Conservation (phyloP, 1,140 invertebrate genomes). For the Hydropsyche tenuis region DNA sequence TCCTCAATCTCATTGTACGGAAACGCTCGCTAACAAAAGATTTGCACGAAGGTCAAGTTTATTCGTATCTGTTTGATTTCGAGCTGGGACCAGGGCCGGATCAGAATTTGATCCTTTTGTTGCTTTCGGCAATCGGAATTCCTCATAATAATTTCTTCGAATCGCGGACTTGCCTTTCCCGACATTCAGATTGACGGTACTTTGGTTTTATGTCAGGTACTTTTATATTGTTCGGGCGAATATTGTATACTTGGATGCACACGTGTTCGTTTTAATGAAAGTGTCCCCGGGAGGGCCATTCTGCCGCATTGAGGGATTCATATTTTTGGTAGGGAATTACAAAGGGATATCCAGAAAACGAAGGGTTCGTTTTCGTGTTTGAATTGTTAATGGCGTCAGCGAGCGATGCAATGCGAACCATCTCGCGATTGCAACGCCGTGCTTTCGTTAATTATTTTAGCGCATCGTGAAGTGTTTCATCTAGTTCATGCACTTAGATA, state of each 20-base stretch:
- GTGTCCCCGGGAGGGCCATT: background rate
- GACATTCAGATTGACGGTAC: no score
- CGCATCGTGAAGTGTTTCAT: background rate
- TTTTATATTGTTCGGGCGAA: no score
- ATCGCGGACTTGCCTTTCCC: no score
- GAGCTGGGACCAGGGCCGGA: no score
- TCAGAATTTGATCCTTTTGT: no score
- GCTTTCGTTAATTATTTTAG: background rate
- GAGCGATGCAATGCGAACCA: background rate
- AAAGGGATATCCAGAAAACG: background rate
- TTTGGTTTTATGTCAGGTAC: no score
- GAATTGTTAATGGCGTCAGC: background rate
- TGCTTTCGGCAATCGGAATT: no score
- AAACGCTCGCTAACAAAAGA: background rate
- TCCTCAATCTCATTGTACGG: background rate
- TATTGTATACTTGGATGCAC: background rate
- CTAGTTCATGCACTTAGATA: no score
- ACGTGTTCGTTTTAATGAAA: constrained; percentile 1
- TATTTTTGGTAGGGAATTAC: background rate
- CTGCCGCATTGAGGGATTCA: background rate
- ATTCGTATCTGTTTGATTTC: background rate
- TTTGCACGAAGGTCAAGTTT: constrained; percentile 14
- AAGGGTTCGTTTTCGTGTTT: constrained; percentile 2
- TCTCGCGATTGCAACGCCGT: background rate
- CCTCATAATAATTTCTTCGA: no score